These are phyloP conservation scores for Nomada fabriciana DNA, from an alignment of 2,888 invertebrate species.

Conservation along the genomic window DNA sequence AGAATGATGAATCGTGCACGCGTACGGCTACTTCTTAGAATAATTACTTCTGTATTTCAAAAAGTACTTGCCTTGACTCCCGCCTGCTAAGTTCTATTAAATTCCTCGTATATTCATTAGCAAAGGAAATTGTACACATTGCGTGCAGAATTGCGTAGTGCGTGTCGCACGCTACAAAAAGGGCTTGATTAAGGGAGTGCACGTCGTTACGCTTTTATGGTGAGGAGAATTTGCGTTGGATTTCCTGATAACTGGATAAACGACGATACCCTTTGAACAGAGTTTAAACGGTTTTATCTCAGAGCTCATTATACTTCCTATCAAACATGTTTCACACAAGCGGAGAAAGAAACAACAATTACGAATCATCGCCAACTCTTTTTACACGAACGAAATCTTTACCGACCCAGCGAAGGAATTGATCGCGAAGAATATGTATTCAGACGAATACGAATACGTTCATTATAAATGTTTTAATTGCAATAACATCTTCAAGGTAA, in stretches of 20 bases:
- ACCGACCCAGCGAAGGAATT: no score
- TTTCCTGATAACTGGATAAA: conserved; percentile 34
- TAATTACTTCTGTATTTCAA: conserved; percentile 26
- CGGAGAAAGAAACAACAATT: no score
- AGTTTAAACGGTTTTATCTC: conserved; percentile 28
- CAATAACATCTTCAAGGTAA: not conserved
- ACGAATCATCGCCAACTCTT: no score
- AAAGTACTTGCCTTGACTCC: conserved; percentile 44
- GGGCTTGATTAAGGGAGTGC: conserved; percentile 64
- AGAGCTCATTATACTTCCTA: not conserved
- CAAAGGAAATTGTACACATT: conserved; percentile 42
- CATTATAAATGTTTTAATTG: not conserved
- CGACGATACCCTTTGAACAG: not conserved
- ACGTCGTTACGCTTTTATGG: conserved; percentile 34
- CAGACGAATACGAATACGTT: not conserved
- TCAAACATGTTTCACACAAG: not conserved
- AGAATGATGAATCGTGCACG: not conserved
- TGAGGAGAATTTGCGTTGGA: conserved; percentile 27
- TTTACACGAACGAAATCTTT: no score
- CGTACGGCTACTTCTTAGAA: conserved; percentile 8
- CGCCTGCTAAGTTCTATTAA: conserved; percentile 4
- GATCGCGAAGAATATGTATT: no score
- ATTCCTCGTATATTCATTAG: conserved; percentile 28
- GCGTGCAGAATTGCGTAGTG: conserved; percentile 55
- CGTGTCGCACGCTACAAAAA: conserved; percentile 63